A percentile compares a stretch with the other conserved stretches of the same genome.
phyloP scores from a whole-genome alignment of 2,113 vertebrate species.

The Corythoichthys haematopterus region DNA sequence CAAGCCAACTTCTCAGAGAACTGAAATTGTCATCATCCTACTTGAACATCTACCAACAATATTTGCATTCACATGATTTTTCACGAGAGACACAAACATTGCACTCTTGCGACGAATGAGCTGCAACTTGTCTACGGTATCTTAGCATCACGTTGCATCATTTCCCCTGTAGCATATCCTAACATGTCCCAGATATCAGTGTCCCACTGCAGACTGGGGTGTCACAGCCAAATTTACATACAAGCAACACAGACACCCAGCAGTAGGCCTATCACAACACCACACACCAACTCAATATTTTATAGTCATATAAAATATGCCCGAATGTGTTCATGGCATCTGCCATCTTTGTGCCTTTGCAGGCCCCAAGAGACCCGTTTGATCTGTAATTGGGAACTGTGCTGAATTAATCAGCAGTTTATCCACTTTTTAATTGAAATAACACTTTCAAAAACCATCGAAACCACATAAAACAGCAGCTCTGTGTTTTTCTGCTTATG shows the following conservation, averaged over 20 bases:
- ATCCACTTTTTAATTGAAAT: constrained; percentile 90
- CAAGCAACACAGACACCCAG: constrained; percentile 62
- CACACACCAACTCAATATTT: constrained; percentile 96
- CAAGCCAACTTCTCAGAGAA: background rate
- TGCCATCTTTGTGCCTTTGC: constrained; percentile 79
- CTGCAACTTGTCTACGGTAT: constrained; percentile 30
- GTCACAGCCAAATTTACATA: constrained; percentile 64
- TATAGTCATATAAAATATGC: constrained; percentile 91
- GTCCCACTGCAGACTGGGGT: constrained; percentile 52
- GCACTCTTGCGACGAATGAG: constrained; percentile 24
- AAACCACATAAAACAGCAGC: constrained; percentile 73
- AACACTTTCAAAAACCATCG: constrained; percentile 74
- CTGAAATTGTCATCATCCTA: background rate
- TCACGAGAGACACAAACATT: constrained; percentile 33
- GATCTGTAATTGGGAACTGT: constrained; percentile 96
- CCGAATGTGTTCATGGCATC: constrained; percentile 91
- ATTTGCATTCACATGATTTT: constrained; percentile 23
- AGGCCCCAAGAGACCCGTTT: constrained; percentile 87
- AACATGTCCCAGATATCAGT: constrained; percentile 65
- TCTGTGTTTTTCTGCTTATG: constrained; percentile 45
- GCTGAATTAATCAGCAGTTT: constrained; percentile 99
- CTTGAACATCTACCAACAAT: constrained; percentile 7
- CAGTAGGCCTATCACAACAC: constrained; percentile 66
- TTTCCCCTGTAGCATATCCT: constrained; percentile 38
- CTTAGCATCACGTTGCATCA: constrained; percentile 64